Conservation (phyloP, 2,113 vertebrate genomes). For the Cavia porcellus region DNA sequence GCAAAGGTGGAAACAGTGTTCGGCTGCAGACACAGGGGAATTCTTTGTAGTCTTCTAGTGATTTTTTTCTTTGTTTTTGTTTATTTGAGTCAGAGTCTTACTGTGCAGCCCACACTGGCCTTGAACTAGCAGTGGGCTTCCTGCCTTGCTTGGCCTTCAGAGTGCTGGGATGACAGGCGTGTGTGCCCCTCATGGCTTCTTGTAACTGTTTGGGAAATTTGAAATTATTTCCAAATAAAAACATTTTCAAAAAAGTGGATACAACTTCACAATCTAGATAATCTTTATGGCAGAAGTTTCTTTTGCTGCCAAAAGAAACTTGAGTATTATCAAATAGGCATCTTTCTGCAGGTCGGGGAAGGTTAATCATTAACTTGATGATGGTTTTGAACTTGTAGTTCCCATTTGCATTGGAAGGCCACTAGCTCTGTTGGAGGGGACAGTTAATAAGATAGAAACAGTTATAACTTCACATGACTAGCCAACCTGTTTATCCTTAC, state of each 20-base stretch:
- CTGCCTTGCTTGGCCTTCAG: neutral
- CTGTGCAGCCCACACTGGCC: neutral
- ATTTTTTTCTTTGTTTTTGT: neutral
- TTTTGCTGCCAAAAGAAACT: conserved; percentile 60
- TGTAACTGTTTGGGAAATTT: conserved; percentile 37
- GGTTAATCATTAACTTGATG: conserved; percentile 74
- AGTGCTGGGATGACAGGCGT: neutral
- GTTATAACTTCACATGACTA: conserved; percentile 62
- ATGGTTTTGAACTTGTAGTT: conserved; percentile 71
- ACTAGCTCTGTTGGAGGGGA: conserved; percentile 45
- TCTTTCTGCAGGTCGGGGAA: conserved; percentile 29
- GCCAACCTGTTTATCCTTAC: conserved; percentile 54
- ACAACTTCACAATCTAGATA: conserved; percentile 24
- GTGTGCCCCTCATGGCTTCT: neutral
- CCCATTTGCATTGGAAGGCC: conserved; percentile 59
- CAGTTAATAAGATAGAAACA: conserved; percentile 70
- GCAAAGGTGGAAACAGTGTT: neutral
- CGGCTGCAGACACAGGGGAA: neutral
- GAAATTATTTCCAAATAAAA: conserved; percentile 53
- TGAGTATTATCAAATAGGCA: conserved; percentile 60
- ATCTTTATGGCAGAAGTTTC: conserved; percentile 56
- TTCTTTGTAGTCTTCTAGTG: neutral
- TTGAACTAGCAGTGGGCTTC: neutral
- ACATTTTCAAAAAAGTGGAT: neutral
- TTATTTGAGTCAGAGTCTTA: neutral